A percentile compares a stretch with the other conserved stretches of the same genome.
These are phyloP conservation scores for Bombylius major DNA, from an alignment of 2,888 invertebrate species.

Conservation along the genomic window DNA sequence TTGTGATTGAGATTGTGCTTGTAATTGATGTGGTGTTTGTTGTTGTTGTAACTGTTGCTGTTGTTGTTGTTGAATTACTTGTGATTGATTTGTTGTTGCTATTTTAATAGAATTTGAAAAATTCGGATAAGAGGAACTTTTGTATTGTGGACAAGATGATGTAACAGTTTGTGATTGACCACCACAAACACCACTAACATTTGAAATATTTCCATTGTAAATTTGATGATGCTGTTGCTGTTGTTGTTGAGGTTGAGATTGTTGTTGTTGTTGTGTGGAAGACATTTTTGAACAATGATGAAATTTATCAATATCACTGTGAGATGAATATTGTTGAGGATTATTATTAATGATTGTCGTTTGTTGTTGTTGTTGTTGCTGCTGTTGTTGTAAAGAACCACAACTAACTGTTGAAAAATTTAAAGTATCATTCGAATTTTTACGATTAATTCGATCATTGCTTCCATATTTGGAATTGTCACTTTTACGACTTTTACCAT, in stretches of 20 bases:
- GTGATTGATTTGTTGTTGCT: slow-evolving; percentile 5
- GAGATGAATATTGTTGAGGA: slow-evolving; percentile 9
- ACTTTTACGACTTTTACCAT: slow-evolving; percentile 29
- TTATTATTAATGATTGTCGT: slow-evolving; percentile 15
- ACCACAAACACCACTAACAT: too few relatives aligned
- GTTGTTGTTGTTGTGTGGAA: slow-evolving; percentile 3
- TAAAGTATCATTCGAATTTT: slow-evolving; percentile 32
- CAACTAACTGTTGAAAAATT: slow-evolving; percentile 21
- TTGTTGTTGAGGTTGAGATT: slow-evolving; percentile 15
- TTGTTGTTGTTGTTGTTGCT: slow-evolving; percentile 14
- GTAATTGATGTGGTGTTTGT: slow-evolving; percentile 17
- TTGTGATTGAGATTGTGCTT: slow-evolving; percentile 14
- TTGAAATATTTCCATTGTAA: not conserved
- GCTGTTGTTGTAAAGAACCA: slow-evolving; percentile 22
- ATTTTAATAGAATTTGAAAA: slow-evolving; percentile 23
- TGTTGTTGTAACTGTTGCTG: slow-evolving; percentile 26
- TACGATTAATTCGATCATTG: slow-evolving; percentile 32
- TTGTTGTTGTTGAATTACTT: slow-evolving; percentile 8
- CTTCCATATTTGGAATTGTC: slow-evolving; percentile 29
- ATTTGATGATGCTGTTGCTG: slow-evolving; percentile 29
- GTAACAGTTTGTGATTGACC: not conserved
- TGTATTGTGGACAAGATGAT: slow-evolving; percentile 21
- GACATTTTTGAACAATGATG: slow-evolving; percentile 13
- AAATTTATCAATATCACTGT: slow-evolving; percentile 19
- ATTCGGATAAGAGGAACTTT: slow-evolving; percentile 34